phyloP scores from a whole-genome alignment of 2,797 vertebrate genomes.

The Acrossocheilus fasciatus region DNA sequence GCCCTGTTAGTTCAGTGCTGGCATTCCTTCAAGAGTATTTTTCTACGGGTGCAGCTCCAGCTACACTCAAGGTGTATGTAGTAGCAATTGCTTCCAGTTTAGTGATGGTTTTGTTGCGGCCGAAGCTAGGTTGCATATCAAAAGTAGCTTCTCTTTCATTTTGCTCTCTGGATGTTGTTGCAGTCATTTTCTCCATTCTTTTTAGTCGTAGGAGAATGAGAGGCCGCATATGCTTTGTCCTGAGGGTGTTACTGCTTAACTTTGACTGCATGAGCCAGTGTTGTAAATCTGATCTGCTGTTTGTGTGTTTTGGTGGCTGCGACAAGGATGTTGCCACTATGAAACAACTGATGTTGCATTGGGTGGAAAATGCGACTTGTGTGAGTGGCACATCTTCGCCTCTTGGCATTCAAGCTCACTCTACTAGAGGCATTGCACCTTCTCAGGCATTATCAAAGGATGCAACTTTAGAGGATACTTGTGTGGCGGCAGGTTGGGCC shows the following conservation, averaged over 20 bases:
- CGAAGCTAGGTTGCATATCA: not conserved
- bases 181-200: not conserved
- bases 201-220: not conserved
- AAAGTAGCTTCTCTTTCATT: not conserved
- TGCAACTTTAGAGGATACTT: not conserved
- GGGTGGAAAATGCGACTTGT: not conserved
- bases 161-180: not conserved
- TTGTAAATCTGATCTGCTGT: not conserved
- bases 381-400: not conserved
- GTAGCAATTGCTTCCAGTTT: not conserved
- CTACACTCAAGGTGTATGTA: too few relatives aligned
- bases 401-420: not conserved
- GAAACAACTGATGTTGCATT: not conserved
- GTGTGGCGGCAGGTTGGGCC: not conserved
- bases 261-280: not conserved
- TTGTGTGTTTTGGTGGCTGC: not conserved
- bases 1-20: too few relatives aligned
- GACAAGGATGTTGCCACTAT: not conserved
- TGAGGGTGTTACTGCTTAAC: not conserved
- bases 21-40: too few relatives aligned
- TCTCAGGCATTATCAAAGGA: not conserved
- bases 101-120: not conserved
- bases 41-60: too few relatives aligned
- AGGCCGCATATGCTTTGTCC: not conserved
- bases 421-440: not conserved